Conservation (phyloP, 1,140 invertebrate species). For the Polypedilum vanderplanki region DNA sequence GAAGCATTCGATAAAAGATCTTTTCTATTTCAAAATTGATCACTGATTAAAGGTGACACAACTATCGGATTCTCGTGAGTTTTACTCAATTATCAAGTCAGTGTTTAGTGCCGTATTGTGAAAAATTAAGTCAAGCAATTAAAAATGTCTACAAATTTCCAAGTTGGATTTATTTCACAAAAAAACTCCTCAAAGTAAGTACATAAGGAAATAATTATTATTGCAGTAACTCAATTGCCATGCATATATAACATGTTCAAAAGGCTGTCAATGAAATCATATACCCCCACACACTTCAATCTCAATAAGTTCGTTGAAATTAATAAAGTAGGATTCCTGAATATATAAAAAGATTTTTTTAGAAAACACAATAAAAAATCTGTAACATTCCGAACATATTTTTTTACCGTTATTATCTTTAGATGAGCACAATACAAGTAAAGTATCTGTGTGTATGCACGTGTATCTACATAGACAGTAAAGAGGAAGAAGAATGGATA, state of each 20-base stretch:
- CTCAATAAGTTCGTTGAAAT: neutral
- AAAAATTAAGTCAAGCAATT: too few relatives aligned
- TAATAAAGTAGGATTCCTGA: neutral
- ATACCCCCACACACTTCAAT: neutral
- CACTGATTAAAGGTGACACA: too few relatives aligned
- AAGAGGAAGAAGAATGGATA: slow-evolving; percentile 4
- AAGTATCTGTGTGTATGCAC: neutral
- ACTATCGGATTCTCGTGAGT: too few relatives aligned
- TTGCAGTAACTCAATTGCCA: too few relatives aligned
- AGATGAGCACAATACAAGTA: slow-evolving; percentile 11
- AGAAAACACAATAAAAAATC: neutral
- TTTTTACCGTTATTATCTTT: slow-evolving; percentile 19
- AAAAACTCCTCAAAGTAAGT: slow-evolving; percentile 25
- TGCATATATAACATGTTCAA: neutral
- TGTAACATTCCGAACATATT: slow-evolving; percentile 18
- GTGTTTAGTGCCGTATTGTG: too few relatives aligned
- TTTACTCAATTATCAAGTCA: too few relatives aligned
- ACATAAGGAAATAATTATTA: neutral
- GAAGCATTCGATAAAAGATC: too few relatives aligned
- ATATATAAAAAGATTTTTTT: neutral
- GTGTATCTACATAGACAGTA: neutral
- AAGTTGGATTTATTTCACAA: slow-evolving; percentile 20
- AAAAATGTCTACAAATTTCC: neutral
- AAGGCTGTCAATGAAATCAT: neutral
- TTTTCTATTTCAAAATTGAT: too few relatives aligned